Evolutionary conservation across 1,140 invertebrate genomes (phyloP).

Genomic region (Drosophila sp.): DNA sequence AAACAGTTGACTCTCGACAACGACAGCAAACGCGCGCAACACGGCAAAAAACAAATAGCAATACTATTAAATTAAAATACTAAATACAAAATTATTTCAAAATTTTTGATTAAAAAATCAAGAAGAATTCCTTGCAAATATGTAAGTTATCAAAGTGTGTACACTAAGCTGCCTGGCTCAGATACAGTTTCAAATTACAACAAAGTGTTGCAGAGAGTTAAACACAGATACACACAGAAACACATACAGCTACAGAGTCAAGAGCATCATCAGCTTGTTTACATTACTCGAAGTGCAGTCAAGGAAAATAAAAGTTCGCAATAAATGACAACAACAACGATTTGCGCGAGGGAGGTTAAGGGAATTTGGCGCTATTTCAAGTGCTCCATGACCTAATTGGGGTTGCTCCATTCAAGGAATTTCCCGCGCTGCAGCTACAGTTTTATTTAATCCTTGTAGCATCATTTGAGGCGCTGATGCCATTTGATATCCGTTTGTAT

Average conservation of each 20-base stretch:
- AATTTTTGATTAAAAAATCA: constrained; percentile 1
- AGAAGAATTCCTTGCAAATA: background rate
- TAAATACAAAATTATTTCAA: constrained; percentile 8
- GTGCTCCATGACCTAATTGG: constrained; percentile 64
- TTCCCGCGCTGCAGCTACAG: constrained; percentile 21
- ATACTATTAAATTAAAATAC: constrained; percentile 31
- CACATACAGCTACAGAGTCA: background rate
- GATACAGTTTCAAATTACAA: background rate
- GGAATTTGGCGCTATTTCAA: constrained; percentile 39
- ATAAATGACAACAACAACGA: background rate
- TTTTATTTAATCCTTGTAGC: constrained; percentile 39
- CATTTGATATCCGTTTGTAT: constrained; percentile 31
- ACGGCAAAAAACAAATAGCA: constrained; percentile 28
- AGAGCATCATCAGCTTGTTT: constrained; percentile 7
- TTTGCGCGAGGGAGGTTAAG: background rate
- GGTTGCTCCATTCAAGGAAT: constrained; percentile 13
- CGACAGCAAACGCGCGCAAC: constrained; percentile 64
- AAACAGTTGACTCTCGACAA: constrained; percentile 78
- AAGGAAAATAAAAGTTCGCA: constrained; percentile 1
- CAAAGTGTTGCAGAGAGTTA: background rate
- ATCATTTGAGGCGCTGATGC: constrained; percentile 57
- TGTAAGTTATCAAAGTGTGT: constrained; percentile 34
- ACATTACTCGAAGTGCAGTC: background rate
- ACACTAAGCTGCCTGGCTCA: background rate
- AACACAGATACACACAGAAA: constrained; percentile 1